Base-by-base conservation (phyloP, 2,888 invertebrate species). In the Leptopilina syphax region DNA sequence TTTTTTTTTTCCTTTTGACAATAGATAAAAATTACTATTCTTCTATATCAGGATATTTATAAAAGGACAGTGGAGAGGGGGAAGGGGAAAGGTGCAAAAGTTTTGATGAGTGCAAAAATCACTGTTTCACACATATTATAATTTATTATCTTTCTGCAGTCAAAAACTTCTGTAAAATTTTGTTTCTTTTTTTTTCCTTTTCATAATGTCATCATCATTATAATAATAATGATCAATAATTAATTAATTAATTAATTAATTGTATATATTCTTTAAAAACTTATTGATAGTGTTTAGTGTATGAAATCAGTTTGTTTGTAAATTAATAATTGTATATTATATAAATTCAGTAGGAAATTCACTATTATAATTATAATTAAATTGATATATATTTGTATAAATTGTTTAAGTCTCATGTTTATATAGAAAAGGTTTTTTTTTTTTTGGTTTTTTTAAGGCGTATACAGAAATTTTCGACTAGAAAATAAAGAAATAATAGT, bases 81-180 rank as follows among this genome's bases (percentile, higher is more conserved):
- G 1, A 2, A 10, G 50, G 50, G 9, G 50, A 9, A 10, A 50
- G 27, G 73, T 73, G 73, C 73, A 18, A 73, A 73, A 57, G 27
- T 18, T 34, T 57, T n/a, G n/a, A 73, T 57, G 73, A 73, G 57
- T 57, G 73, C 73, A 73, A 73, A 57, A 41, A 34, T 73, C 57
- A 57, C 34, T 73, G 57, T 34, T 73, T 34, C 34, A 73, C 57
- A 68, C n/a, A 41, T 34, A 34, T 65, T 34, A 63, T 60, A 9
- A 63, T n/a, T 34, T 65, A 67, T 54, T 70, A 54, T 27, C 57
- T 57, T 34, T 54, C 34, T 57, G 34, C 27, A 57, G 27, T 57
- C 27, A 73, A 57, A 57, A 41, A 34, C 57, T 57, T 70, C n/a
- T 57, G 54, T 54, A 73, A 65, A 65, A 50, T 50, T 50, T 34